Evolutionary conservation across 2,888 invertebrate species (phyloP), one percentile per base, ranked within the genome.

Genomic region (Tromatobia lineatoria): DNA sequence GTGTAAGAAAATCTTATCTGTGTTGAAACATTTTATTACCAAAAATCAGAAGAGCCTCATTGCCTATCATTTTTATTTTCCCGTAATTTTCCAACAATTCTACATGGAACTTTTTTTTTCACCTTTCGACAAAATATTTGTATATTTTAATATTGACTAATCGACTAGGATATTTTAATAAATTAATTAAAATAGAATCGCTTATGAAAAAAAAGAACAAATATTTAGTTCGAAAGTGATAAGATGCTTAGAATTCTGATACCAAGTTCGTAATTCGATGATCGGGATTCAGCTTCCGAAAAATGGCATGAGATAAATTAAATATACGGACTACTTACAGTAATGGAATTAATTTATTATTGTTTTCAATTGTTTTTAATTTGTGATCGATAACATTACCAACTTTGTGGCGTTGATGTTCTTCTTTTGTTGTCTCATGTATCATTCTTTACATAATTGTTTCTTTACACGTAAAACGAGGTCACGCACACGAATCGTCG

Each of bases 301-400:
- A 34, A 80, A 74, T 20, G 45, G n/a, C 38, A 54, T 50, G 74
- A 57, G 52, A 73, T 23, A 71, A 71, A 74, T 74, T 61, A 34
- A 71, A 64, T 75, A 34, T 45, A 78, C 81, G 45, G 50, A 42
- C 71, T 66, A 70, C 73, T 78, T 85, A 75, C 23, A 64, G 64
- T 75, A 64, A 81, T 81, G 75, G 70, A 79, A 77, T 82, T 50
- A 77, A 80, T n/a, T n/a, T n/a, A n/a, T n/a, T n/a, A 29, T 57
- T n/a, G 3, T 38, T 54, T 18, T 34, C 13, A 66, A 70, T 76
- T 45, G n/a, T n/a, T n/a, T 69, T 70, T 45, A 75, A 75, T 75
- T 74, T 71, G 70, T 59, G 29, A 81, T 74, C 69, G 42, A n/a
- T n/a, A n/a, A n/a, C 69, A 29, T 23, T 52, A 23, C 78, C 57